phyloP scores from a whole-genome alignment of 2,113 vertebrate genomes.

The Clarias batrachus region DNA sequence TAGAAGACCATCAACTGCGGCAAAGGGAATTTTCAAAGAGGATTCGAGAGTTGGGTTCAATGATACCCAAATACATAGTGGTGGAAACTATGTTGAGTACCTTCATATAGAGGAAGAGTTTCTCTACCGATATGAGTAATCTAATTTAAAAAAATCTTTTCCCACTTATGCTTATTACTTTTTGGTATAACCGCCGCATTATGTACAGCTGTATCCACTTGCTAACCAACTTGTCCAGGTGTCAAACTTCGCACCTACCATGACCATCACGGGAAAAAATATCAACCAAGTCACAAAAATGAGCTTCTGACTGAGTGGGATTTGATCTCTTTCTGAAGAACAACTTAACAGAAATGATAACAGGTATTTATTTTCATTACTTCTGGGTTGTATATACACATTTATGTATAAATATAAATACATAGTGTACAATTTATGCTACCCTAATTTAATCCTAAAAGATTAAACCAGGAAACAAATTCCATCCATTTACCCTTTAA shows the following conservation, averaged over 20 bases:
- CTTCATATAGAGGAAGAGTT: no score
- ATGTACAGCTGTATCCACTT: background rate
- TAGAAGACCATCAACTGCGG: no score
- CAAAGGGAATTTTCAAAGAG: no score
- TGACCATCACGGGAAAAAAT: background rate
- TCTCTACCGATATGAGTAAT: no score
- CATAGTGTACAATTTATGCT: slow-evolving; percentile 48
- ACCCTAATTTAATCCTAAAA: slow-evolving; percentile 17
- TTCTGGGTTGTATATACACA: slow-evolving; percentile 51
- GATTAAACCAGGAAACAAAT: background rate
- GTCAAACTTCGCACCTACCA: background rate
- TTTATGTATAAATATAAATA: slow-evolving; percentile 53
- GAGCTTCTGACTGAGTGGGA: background rate
- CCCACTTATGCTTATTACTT: no score
- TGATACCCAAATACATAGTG: no score
- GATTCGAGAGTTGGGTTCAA: no score
- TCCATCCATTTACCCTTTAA: background rate
- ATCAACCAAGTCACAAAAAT: background rate
- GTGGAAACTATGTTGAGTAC: no score
- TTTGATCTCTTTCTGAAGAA: background rate
- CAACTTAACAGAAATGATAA: slow-evolving; percentile 28
- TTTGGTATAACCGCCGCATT: no score
- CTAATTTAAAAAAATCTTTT: no score
- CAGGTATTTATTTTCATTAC: slow-evolving; percentile 32
- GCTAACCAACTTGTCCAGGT: background rate